Base-by-base conservation (phyloP, 37 sponge, comb jelly and placozoan genomes). In the Ephydatia muelleri region DNA sequence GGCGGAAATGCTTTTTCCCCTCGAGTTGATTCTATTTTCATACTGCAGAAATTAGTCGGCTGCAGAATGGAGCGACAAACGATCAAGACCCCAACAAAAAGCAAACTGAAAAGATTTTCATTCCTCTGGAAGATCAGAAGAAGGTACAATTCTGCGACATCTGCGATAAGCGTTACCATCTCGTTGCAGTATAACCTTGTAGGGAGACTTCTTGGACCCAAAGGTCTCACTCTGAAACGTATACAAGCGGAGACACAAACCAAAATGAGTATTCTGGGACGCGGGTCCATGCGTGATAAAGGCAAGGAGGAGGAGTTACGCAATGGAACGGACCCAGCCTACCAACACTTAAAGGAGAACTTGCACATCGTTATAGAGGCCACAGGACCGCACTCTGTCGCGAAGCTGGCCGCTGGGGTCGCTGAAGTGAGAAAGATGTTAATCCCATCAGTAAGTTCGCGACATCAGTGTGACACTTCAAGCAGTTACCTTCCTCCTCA, bases 151-250 rank as follows among this genome's bases (percentile, higher is more conserved):
- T 21, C 16, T 14, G 57, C 11, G 0, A 23, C 36, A 21, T 2
- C 13, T 32, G 25, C 74, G 34, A 13, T 5, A n/a, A 22, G 30
- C 26, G 16, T 37, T 57, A 31, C 72, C 14, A 34, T 1, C 30
- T 1, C 27, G 3, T 12, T 83, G 22, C 80, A 97, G 95, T 85
- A 89, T 77, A 98, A 98, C 72, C 88, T 98, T 11, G 88, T 98
- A 22, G 99, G 99, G n/a, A 69, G 95, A 23, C 89, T 98, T 0
- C 95, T 98, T 5, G 99, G 99, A 1, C 99, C 99, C 2, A 88
- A 92, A 48, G 99, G 99, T 0, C 68, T 90, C 65, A 96, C 99
- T 0, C 88, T 98, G 33, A 96, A 98, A 72, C 68, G 95, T 29
- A 92, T 98, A 74, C 99, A 98, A 78, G 86, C 87, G 0, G 99